phyloP scores from a whole-genome alignment of 2,797 vertebrate species.

The Acropternis orthonyx region DNA sequence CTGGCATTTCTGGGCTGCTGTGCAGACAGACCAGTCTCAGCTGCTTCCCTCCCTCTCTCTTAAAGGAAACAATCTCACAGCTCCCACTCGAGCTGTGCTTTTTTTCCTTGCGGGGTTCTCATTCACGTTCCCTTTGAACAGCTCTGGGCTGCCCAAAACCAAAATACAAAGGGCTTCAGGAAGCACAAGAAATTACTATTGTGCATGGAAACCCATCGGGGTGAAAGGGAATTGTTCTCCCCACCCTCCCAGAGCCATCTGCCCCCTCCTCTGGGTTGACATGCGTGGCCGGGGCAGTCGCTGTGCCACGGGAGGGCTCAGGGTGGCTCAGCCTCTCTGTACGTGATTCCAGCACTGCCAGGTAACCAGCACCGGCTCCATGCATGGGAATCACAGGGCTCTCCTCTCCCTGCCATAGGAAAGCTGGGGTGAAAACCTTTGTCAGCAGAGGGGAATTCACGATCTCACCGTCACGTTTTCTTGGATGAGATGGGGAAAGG shows the following conservation, averaged over 20 bases:
- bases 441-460: not conserved
- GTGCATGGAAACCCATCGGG: rapidly evolving
- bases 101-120: not conserved
- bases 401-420: not conserved
- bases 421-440: not conserved
- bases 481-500: not conserved
- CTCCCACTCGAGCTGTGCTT: not conserved
- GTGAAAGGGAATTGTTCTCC: not conserved
- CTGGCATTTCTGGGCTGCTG: not conserved
- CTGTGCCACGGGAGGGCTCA: not conserved
- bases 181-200: not conserved
- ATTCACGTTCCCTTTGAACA: not conserved
- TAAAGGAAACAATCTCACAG: not conserved
- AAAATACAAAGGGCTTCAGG: not conserved
- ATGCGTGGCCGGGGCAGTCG: not conserved
- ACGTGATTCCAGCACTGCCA: not conserved
- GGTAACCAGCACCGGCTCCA: not conserved
- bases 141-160: not conserved
- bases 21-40: not conserved
- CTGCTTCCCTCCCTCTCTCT: not conserved
- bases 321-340: not conserved
- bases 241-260: not conserved
- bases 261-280: not conserved
- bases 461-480: not conserved
- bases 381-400: not conserved